Evolutionary conservation across 64 coral and sea anemone genomes (phyloP).

Genomic region (Acropora tenuis): DNA sequence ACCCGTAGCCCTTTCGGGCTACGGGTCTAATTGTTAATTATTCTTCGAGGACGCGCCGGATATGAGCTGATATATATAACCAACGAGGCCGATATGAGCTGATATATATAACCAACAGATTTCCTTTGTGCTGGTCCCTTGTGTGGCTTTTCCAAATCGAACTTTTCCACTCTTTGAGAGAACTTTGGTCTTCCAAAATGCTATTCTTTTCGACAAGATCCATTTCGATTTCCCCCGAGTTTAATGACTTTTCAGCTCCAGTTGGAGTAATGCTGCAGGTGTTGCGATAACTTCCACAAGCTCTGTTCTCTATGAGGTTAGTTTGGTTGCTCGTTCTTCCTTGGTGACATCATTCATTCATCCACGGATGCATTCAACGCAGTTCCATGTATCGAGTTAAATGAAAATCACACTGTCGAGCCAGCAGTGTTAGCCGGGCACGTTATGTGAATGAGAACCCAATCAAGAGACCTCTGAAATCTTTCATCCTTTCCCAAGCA

Average conservation of each 20-base stretch:
- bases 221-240: neutral
- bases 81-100: too few species aligned
- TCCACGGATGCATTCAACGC: too few species aligned
- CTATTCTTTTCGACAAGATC: neutral
- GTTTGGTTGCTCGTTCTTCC: slow-evolving; percentile 2
- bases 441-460: too few species aligned
- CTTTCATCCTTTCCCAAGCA: too few species aligned
- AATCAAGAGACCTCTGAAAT: too few species aligned
- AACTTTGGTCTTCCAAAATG: neutral
- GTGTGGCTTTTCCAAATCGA: neutral
- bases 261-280: slow-evolving; percentile 38
- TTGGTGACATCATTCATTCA: neutral
- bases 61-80: too few species aligned
- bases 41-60: too few species aligned
- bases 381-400: neutral
- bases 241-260: neutral
- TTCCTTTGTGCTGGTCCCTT: neutral
- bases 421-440: too few species aligned
- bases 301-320: slow-evolving; percentile 30
- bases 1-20: too few species aligned
- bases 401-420: too few species aligned
- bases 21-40: too few species aligned
- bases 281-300: slow-evolving; percentile 45
- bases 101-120: too few species aligned
- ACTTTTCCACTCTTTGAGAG: neutral